Conservation (phyloP, 2,888 invertebrate genomes). For the Onthophagus sagittarius region DNA sequence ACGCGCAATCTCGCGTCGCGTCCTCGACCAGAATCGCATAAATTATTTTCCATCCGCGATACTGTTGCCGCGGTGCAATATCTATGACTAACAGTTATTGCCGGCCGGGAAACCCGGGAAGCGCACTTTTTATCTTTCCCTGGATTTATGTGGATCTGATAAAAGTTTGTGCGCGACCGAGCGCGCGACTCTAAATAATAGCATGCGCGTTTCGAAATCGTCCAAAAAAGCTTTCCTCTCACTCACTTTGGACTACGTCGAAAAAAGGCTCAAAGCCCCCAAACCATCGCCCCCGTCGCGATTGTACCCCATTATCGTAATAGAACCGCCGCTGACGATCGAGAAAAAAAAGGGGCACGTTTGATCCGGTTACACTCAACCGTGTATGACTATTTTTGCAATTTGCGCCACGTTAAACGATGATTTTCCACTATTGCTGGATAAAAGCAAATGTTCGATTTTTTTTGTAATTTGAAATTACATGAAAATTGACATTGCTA, state of each 20-base stretch:
- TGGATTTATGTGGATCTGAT: slow-evolving; percentile 32
- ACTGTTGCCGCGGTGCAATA: slow-evolving; percentile 11
- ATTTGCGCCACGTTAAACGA: not conserved
- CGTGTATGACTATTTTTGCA: not conserved
- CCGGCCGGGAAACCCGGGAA: slow-evolving; percentile 11
- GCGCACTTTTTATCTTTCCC: slow-evolving; percentile 21
- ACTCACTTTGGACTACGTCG: not conserved
- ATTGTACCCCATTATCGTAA: not conserved
- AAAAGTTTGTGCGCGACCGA: slow-evolving; percentile 24
- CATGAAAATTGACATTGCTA: not conserved
- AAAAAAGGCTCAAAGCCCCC: slow-evolving; percentile 1
- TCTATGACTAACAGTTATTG: slow-evolving; percentile 23
- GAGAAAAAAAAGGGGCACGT: not conserved
- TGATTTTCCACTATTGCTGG: not conserved
- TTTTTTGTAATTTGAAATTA: not conserved
- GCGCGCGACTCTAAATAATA: slow-evolving; percentile 10
- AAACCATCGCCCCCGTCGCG: not conserved
- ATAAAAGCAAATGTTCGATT: not conserved
- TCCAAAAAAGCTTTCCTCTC: not conserved
- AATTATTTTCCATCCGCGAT: not conserved
- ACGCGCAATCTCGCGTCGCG: not conserved
- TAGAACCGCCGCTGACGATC: not conserved
- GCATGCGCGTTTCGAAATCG: not conserved
- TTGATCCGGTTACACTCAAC: not conserved
- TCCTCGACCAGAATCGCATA: not conserved